These are phyloP conservation scores for Eospalax fontanierii DNA, from an alignment of 2,797 vertebrate species.

Conservation along the genomic window DNA sequence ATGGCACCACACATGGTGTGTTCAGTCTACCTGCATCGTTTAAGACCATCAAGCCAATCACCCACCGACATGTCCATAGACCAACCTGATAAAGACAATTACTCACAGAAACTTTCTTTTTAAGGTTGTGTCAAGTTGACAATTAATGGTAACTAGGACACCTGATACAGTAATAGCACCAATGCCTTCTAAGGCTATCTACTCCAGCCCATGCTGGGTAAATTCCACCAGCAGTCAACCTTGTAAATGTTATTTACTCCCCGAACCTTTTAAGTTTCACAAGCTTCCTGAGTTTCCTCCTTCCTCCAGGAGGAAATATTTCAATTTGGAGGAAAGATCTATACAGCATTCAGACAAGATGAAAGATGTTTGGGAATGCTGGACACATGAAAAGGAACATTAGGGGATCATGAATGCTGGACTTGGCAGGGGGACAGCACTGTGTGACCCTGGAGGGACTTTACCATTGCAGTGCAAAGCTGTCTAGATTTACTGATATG, in stretches of 20 bases:
- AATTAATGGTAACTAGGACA: no score
- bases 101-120: no score
- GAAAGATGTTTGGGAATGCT: not conserved
- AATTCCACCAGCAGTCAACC: not conserved
- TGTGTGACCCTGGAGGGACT: not conserved
- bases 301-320: no score
- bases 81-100: not conserved
- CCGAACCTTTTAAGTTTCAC: no score
- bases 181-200: not conserved
- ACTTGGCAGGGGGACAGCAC: not conserved
- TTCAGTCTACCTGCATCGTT: not conserved
- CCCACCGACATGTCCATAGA: rapidly evolving
- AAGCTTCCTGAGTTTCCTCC: no score
- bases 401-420: no score
- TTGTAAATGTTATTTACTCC: no score
- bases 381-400: not conserved
- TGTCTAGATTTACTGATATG: not conserved
- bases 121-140: no score
- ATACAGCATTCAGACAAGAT: not conserved
- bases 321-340: no score
- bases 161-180: no score
- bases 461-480: not conserved
- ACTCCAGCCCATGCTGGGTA: not conserved
- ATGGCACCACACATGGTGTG: not conserved
- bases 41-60: not conserved